Evolutionary conservation across 2,888 invertebrate genomes (phyloP).

Genomic region (Gisinianus flammeolus): DNA sequence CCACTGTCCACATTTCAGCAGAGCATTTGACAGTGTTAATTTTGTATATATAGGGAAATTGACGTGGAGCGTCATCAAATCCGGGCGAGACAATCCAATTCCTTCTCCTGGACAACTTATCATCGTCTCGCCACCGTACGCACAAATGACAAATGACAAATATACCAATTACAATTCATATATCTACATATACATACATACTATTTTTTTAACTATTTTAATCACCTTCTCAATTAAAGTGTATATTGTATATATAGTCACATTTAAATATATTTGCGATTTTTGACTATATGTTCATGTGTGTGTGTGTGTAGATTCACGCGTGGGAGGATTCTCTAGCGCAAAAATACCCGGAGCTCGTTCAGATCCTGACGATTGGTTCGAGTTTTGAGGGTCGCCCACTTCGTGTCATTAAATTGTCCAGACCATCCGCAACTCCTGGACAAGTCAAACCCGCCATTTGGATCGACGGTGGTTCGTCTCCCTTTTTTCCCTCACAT

Average conservation of each 20-base stretch:
- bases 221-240: too few relatives aligned
- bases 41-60: slow-evolving; percentile 7
- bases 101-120: slow-evolving; percentile 52
- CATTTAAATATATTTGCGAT: too few relatives aligned
- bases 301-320: slow-evolving; percentile 56
- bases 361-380: slow-evolving; percentile 74
- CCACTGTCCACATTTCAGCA: too few relatives aligned
- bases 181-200: too few relatives aligned
- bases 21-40: neutral
- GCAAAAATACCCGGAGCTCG: slow-evolving; percentile 69
- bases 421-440: slow-evolving; percentile 59
- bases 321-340: slow-evolving; percentile 70
- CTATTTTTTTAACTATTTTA: too few relatives aligned
- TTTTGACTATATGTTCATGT: neutral
- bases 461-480: slow-evolving; percentile 78
- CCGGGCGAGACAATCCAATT: slow-evolving; percentile 11
- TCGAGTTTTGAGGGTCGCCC: slow-evolving; percentile 75
- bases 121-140: slow-evolving; percentile 51
- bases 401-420: slow-evolving; percentile 74
- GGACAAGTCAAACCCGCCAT: slow-evolving; percentile 71
- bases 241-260: too few relatives aligned
- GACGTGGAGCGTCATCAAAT: slow-evolving; percentile 11
- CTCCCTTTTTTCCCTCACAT: neutral
- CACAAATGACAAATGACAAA: too few relatives aligned
- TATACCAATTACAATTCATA: too few relatives aligned